Conservation (phyloP, 2,888 invertebrate genomes). For the Enchytraeus crypticus region DNA sequence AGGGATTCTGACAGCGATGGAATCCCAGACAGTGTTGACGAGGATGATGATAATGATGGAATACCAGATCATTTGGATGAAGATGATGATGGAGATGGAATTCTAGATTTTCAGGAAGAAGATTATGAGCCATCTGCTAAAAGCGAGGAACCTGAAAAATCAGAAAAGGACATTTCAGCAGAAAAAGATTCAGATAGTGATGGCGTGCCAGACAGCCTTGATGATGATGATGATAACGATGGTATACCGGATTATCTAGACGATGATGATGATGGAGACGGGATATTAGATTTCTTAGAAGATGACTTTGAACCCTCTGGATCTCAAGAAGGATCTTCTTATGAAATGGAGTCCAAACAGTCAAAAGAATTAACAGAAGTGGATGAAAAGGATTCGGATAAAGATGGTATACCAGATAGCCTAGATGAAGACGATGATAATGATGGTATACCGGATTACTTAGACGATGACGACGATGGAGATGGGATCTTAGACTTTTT, state of each 20-base stretch:
- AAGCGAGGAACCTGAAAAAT: constrained; percentile 16
- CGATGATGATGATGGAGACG: constrained; percentile 20
- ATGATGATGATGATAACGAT: constrained; percentile 28
- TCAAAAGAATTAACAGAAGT: not conserved
- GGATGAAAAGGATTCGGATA: constrained; percentile 8
- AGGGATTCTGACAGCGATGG: constrained; percentile 10
- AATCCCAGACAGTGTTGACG: constrained; percentile 11
- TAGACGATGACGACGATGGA: constrained; percentile 23
- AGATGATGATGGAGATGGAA: constrained; percentile 22
- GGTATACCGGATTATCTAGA: constrained; percentile 36
- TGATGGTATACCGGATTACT: constrained; percentile 33
- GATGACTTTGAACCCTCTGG: not conserved
- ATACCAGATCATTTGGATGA: constrained; percentile 21
- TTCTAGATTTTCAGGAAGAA: constrained; percentile 26
- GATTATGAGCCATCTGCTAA: constrained; percentile 39
- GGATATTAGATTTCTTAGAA: constrained; percentile 2
- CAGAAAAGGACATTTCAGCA: constrained; percentile 24
- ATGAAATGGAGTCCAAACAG: constrained; percentile 30
- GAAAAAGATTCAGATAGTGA: constrained; percentile 9
- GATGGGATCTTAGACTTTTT: constrained; percentile 24
- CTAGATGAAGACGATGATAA: constrained; percentile 31
- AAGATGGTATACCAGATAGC: constrained; percentile 10
- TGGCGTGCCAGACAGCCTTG: constrained; percentile 24
- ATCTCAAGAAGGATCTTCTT: not conserved
- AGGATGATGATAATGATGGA: constrained; percentile 19